These are phyloP conservation scores for Etheostoma spectabile DNA, from an alignment of 2,113 vertebrate species.

Conservation along the genomic window DNA sequence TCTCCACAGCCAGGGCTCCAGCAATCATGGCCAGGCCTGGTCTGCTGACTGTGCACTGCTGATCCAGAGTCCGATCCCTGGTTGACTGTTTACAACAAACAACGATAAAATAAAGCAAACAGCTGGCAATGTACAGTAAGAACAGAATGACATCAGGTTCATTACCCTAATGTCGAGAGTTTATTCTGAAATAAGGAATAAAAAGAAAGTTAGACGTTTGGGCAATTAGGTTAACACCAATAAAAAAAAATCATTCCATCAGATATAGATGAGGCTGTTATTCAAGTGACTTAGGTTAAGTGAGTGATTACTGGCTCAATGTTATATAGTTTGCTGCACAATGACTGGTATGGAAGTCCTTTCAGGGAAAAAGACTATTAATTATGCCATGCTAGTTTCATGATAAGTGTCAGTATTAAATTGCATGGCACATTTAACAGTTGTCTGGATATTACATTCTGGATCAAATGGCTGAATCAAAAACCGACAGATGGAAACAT, in stretches of 20 bases:
- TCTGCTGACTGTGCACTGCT: conserved; percentile 97
- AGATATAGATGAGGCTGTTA: neutral
- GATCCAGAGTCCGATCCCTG: conserved; percentile 95
- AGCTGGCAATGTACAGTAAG: conserved; percentile 43
- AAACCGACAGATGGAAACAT: neutral
- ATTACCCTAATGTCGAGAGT: neutral
- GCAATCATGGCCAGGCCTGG: conserved; percentile 97
- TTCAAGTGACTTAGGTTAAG: neutral
- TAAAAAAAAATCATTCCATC: neutral
- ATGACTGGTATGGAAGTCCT: neutral
- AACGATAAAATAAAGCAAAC: neutral
- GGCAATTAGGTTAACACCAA: neutral
- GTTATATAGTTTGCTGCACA: neutral
- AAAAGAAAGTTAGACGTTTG: neutral
- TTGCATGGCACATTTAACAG: neutral
- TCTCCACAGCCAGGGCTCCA: conserved; percentile 94
- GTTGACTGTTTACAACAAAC: conserved; percentile 87
- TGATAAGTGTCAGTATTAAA: neutral
- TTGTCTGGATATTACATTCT: neutral
- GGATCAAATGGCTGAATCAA: neutral
- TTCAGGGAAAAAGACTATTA: neutral
- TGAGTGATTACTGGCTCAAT: neutral
- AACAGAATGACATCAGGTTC: neutral
- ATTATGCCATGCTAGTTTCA: neutral
- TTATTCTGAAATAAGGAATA: neutral